Base-by-base conservation (phyloP, 2,113 vertebrate species). In the Piaya cayana region DNA sequence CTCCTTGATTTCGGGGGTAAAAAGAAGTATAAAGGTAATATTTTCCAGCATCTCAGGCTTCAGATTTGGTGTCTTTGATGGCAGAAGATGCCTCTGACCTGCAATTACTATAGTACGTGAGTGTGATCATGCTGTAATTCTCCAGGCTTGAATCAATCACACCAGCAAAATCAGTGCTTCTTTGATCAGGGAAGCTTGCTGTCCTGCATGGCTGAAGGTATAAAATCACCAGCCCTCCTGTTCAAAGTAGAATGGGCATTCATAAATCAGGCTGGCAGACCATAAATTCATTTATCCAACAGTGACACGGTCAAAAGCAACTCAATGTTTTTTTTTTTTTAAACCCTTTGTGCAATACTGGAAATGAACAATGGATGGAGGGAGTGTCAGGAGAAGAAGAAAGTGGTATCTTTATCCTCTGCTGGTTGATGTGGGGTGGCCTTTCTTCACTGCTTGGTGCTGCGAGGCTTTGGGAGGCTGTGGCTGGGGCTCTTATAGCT, bases 221-320 rank as follows among this genome's bases (percentile, higher is more conserved):
- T 65, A 79, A 96, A 89, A 94, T 74, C 92, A 92, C 83, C 92
- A 72, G 37, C 88, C 91, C 74, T 93, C 80, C 81, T 82, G 82
- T 69, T 94, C 10, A 2, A 87, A 67, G 59, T 17, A 25, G 93
- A 91, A 94, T 19, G 39, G 88, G 32, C 92, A 62, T 52, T 88
- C 93, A 96, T 96, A 96, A 96, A 96, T 96, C 96, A 95, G 93
- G 45, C 78, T 96, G 96, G 94, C 92, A 95, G 92, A 87, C 86
- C 70, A 87, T 93, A 95, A 96, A 96, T 95, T 95, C 94, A 92
- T 97, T 97, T 94, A 88, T 72, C 90, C 90, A 92, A 86, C 62
- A 87, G 70, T 93, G 95, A 89, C 86, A 80, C 2, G n/a, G 86
- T 74, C 91, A 92, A 80, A 96, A 91, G 78, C 83, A 87, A 69